Evolutionary conservation across 2,888 invertebrate species (phyloP).

Genomic region (Nomada lathburiana): DNA sequence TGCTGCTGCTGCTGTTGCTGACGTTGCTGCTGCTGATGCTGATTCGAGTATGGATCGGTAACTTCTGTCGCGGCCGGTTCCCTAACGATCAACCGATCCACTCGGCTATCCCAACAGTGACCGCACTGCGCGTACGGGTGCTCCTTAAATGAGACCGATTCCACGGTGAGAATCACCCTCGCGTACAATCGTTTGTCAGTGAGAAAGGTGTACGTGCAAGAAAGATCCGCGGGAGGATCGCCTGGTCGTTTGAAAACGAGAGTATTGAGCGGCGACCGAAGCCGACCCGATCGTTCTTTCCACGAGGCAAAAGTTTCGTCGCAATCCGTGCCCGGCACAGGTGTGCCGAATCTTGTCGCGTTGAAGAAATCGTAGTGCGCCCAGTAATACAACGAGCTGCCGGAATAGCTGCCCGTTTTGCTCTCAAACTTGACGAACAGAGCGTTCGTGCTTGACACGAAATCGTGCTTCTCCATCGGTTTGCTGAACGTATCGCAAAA

Average conservation of each 20-base stretch:
- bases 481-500: slow-evolving; percentile 97
- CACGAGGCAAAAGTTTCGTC: slow-evolving; percentile 95
- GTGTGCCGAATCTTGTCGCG: slow-evolving; percentile 93
- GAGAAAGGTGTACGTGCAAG: slow-evolving; percentile 93
- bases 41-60: slow-evolving; percentile 79
- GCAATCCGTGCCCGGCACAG: slow-evolving; percentile 92
- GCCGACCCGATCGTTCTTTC: slow-evolving; percentile 90
- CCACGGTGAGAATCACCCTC: slow-evolving; percentile 91
- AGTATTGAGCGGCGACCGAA: slow-evolving; percentile 94
- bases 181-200: slow-evolving; percentile 93
- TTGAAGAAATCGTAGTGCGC: slow-evolving; percentile 97
- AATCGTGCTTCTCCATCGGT: slow-evolving; percentile 97
- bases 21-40: slow-evolving; percentile 7
- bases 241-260: slow-evolving; percentile 93
- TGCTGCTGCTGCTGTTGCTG: slow-evolving; percentile 9
- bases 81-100: slow-evolving; percentile 91
- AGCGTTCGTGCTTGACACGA: slow-evolving; percentile 94
- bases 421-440: slow-evolving; percentile 95
- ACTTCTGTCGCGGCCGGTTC: slow-evolving; percentile 47
- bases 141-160: slow-evolving; percentile 91
- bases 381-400: slow-evolving; percentile 97
- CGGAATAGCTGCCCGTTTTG: slow-evolving; percentile 96
- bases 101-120: slow-evolving; percentile 93
- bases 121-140: slow-evolving; percentile 89
- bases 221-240: slow-evolving; percentile 89